Evolutionary conservation across 37 sponge, comb jelly and placozoan genomes (phyloP).

Genomic region (Amphimedon queenslandica): DNA sequence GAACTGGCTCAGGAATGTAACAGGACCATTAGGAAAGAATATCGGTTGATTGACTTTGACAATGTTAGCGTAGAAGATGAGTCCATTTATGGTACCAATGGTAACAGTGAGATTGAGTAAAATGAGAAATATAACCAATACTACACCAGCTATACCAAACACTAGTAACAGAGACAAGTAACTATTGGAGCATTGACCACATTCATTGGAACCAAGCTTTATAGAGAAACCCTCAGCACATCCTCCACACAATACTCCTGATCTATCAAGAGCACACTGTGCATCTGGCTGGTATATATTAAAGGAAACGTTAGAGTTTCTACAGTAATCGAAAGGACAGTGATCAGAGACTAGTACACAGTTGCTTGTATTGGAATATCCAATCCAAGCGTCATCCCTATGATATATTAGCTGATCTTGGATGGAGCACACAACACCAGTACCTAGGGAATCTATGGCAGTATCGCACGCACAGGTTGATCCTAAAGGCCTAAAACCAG

Average conservation of each 20-base stretch:
- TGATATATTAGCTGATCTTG: not conserved
- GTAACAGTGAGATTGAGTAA: constrained; percentile 2
- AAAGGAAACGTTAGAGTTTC: not conserved
- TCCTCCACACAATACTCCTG: not conserved
- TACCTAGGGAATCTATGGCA: not conserved
- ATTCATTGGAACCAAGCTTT: not conserved
- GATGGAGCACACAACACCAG: not conserved
- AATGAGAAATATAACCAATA: not conserved
- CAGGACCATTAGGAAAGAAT: constrained; percentile 6
- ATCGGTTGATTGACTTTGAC: not conserved
- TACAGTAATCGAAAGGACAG: constrained; percentile 11
- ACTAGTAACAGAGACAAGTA: not conserved
- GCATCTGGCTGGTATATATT: not conserved
- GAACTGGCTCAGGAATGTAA: constrained; percentile 2
- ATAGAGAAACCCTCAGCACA: constrained; percentile 5
- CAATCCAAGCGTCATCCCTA: not conserved
- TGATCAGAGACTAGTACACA: not conserved
- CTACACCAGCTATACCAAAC: constrained; percentile 5
- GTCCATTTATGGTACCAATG: constrained; percentile 3
- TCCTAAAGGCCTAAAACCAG: not conserved
- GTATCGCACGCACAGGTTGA: not conserved
- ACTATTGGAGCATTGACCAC: constrained; percentile 1
- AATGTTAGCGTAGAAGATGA: constrained; percentile 3
- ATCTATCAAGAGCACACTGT: constrained; percentile 3
- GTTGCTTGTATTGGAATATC: not conserved